phyloP scores from a whole-genome alignment of 1,140 invertebrate species.

The Apis laboriosa region DNA sequence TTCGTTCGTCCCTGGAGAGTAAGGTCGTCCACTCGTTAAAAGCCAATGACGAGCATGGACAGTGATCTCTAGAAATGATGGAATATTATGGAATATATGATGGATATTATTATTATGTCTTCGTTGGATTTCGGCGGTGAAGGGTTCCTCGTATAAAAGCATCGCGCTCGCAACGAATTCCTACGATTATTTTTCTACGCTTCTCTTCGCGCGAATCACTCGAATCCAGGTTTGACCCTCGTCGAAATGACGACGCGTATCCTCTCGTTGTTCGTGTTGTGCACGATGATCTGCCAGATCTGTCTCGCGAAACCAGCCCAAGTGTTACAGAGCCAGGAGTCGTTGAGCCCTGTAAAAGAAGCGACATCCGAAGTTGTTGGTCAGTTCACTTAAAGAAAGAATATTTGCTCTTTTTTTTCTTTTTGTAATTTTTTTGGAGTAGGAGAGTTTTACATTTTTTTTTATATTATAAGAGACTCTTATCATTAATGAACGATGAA shows the following conservation, averaged over 20 bases:
- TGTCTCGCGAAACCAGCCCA: slow-evolving; percentile 31
- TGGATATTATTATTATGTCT: too few relatives aligned
- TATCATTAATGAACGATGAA: too few relatives aligned
- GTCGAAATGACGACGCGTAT: slow-evolving; percentile 8
- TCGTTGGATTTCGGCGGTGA: slow-evolving; percentile 49
- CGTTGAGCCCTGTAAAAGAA: slow-evolving; percentile 13
- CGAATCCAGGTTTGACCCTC: too few relatives aligned
- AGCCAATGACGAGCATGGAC: slow-evolving; percentile 29
- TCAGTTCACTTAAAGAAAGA: slow-evolving; percentile 11
- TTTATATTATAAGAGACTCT: too few relatives aligned
- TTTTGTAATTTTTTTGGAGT: background rate
- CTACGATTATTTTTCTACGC: slow-evolving; percentile 11
- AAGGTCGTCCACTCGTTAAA: slow-evolving; percentile 64
- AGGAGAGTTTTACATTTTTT: background rate
- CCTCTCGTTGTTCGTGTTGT: background rate
- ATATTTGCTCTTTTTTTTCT: too few relatives aligned
- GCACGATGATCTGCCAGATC: slow-evolving; percentile 3
- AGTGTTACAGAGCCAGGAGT: background rate
- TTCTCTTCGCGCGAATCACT: background rate
- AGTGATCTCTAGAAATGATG: slow-evolving; percentile 17
- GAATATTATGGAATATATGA: background rate
- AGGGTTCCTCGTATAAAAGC: slow-evolving; percentile 64
- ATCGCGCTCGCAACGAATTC: background rate
- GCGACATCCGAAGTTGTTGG: background rate
- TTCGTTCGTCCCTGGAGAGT: slow-evolving; percentile 63